These are phyloP conservation scores for Ictalurus furcatus DNA, from an alignment of 2,113 vertebrate genomes.

Conservation along the genomic window DNA sequence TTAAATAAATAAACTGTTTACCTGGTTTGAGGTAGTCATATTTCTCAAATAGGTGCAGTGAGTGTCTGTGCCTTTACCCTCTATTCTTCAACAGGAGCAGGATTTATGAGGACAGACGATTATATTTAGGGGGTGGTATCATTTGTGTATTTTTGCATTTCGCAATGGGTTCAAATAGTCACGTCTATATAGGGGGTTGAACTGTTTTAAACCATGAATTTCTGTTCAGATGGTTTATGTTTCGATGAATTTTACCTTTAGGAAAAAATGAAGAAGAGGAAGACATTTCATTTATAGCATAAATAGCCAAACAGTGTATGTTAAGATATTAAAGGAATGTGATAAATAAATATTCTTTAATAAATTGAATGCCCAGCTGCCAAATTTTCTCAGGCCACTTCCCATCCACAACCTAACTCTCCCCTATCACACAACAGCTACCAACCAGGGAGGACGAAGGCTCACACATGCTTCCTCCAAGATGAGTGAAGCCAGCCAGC, in stretches of 20 bases:
- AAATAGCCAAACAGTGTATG: background rate
- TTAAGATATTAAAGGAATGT: background rate
- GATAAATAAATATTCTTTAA: background rate
- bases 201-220: constrained; percentile 8
- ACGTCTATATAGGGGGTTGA: background rate
- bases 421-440: background rate
- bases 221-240: background rate
- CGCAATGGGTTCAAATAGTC: constrained; percentile 44
- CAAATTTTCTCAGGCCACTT: background rate
- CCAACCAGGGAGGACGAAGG: background rate
- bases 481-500: background rate
- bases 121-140: constrained; percentile 59
- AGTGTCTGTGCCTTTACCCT: constrained; percentile 17
- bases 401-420: background rate
- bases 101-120: constrained; percentile 1
- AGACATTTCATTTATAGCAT: background rate
- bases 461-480: background rate
- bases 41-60: constrained; percentile 9
- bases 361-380: background rate
- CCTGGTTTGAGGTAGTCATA: constrained; percentile 68
- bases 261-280: background rate
- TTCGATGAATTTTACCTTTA: background rate
- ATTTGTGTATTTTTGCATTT: constrained; percentile 33
- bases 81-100: constrained; percentile 8
- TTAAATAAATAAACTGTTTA: constrained; percentile 41